These are phyloP conservation scores for Zonotrichia leucophrys DNA, from an alignment of 2,113 vertebrate genomes.

Conservation along the genomic window DNA sequence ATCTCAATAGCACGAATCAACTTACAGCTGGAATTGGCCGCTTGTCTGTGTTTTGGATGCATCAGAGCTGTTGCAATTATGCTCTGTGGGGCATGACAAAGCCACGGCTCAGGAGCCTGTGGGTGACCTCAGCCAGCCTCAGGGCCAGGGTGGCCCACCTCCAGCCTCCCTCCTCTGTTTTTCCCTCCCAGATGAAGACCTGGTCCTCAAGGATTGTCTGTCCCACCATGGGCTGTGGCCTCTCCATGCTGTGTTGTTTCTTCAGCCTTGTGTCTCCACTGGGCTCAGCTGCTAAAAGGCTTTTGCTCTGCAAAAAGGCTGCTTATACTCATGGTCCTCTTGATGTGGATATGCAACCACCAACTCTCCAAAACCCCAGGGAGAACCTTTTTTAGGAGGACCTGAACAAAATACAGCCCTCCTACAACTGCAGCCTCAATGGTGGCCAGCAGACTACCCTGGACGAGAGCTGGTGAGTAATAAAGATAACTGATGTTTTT, in stretches of 20 bases:
- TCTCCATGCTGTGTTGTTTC: rapidly evolving
- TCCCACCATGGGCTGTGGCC: not conserved
- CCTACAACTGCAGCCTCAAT: not conserved
- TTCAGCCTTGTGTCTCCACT: not conserved
- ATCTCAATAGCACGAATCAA: not conserved
- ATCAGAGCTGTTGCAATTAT: not conserved
- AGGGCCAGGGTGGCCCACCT: rapidly evolving
- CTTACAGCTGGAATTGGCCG: not conserved
- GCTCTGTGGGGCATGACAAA: rapidly evolving
- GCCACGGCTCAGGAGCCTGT: rapidly evolving
- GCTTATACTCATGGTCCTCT: rapidly evolving
- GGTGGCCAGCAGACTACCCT: not conserved
- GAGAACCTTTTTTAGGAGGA: not conserved
- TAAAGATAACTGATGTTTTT: constrained; percentile 18
- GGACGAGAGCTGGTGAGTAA: constrained; percentile 25
- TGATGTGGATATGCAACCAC: not conserved
- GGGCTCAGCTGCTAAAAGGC: not conserved
- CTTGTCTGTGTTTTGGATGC: rapidly evolving
- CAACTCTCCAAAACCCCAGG: not conserved
- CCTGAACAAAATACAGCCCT: not conserved
- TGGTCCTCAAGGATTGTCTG: not conserved
- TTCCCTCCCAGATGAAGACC: not conserved
- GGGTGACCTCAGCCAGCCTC: not conserved
- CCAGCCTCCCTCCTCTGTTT: not conserved
- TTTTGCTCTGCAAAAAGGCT: not conserved